phyloP scores from a whole-genome alignment of 2,888 invertebrate species.

The Gastrophysa polygoni region DNA sequence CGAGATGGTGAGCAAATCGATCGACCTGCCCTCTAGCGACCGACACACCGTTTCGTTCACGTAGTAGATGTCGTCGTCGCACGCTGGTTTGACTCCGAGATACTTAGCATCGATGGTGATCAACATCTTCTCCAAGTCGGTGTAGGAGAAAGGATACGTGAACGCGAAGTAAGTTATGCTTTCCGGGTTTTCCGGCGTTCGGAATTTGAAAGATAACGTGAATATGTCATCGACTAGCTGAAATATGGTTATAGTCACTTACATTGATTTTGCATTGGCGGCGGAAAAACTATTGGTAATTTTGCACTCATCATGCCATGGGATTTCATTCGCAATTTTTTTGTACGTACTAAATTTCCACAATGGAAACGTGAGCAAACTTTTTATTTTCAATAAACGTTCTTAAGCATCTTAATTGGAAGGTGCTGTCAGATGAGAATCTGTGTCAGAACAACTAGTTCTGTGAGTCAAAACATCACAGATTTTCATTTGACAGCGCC shows the following conservation, averaged over 20 bases:
- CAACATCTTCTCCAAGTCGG: constrained; percentile 77
- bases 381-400: too few relatives aligned
- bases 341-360: too few relatives aligned
- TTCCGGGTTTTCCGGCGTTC: constrained; percentile 71
- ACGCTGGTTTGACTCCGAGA: constrained; percentile 54
- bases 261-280: too few relatives aligned
- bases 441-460: too few relatives aligned
- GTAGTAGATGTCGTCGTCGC: constrained; percentile 79
- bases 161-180: constrained; percentile 87
- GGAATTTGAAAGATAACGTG: constrained; percentile 75
- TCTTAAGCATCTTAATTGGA: too few relatives aligned
- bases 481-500: too few relatives aligned
- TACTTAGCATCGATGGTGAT: constrained; percentile 70
- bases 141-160: constrained; percentile 88
- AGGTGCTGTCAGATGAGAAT: too few relatives aligned
- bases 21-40: constrained; percentile 76
- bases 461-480: too few relatives aligned
- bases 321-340: too few relatives aligned
- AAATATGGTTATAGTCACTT: constrained; percentile 38
- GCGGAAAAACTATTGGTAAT: too few relatives aligned
- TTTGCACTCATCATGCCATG: too few relatives aligned
- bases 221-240: constrained; percentile 77
- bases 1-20: constrained; percentile 84
- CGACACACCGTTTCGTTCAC: constrained; percentile 79
- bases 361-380: too few relatives aligned